phyloP scores from a whole-genome alignment of 2,888 invertebrate genomes.

The Metallyticus violacea region DNA sequence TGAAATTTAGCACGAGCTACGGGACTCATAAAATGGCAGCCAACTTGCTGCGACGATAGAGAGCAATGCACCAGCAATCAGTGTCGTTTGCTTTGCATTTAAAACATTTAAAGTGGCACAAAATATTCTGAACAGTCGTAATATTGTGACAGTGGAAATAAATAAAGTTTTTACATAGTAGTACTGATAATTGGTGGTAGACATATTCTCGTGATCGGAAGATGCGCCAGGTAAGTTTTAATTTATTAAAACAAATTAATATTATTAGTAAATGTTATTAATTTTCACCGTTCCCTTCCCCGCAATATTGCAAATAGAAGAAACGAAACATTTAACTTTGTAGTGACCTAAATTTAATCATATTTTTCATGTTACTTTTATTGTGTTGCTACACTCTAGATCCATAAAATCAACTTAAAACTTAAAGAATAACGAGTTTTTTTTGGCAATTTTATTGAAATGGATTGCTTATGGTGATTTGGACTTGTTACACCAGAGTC shows the following conservation, averaged over 20 bases:
- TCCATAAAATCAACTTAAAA: background rate
- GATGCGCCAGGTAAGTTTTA: slow-evolving; percentile 30
- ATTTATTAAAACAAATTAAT: too few relatives aligned
- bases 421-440: background rate
- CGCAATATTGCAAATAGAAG: too few relatives aligned
- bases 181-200: background rate
- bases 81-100: background rate
- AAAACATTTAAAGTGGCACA: background rate
- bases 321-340: background rate
- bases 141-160: background rate
- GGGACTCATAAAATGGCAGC: slow-evolving; percentile 33
- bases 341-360: background rate
- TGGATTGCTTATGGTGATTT: background rate
- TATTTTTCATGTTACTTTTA: background rate
- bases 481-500: background rate
- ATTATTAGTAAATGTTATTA: too few relatives aligned
- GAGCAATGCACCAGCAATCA: background rate
- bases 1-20: slow-evolving; percentile 20
- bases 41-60: slow-evolving; percentile 20
- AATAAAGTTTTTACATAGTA: background rate
- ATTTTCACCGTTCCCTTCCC: too few relatives aligned
- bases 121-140: background rate
- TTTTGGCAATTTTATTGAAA: background rate
- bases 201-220: background rate
- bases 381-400: background rate